phyloP scores from a whole-genome alignment of 2,113 vertebrate genomes.

The Lepus europaeus region DNA sequence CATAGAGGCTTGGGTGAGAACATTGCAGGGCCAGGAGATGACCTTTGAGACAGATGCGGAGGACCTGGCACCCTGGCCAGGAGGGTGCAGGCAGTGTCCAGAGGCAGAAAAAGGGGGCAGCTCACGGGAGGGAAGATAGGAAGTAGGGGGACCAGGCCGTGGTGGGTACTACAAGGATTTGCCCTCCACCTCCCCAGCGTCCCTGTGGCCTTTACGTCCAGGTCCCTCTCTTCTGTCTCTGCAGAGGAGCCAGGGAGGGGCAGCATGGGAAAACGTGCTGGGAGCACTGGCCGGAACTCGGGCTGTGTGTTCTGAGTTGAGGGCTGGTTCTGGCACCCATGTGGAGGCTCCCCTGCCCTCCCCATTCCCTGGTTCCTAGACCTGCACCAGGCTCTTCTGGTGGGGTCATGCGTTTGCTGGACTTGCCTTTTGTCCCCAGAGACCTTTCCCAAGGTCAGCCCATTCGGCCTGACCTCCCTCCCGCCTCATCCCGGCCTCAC shows the following conservation, averaged over 20 bases:
- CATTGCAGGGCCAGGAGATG: background rate
- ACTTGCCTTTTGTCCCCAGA: background rate
- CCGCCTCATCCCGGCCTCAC: no score
- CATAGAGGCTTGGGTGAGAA: background rate
- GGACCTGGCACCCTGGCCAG: fast-evolving
- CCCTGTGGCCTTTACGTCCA: background rate
- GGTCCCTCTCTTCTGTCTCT: background rate
- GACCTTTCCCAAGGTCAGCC: background rate
- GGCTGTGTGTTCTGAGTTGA: no score
- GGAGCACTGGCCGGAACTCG: background rate
- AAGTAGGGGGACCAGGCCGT: background rate
- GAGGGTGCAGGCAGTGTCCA: background rate
- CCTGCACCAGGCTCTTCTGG: background rate
- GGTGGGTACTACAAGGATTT: background rate
- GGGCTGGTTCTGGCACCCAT: no score
- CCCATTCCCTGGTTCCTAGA: no score
- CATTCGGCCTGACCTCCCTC: background rate
- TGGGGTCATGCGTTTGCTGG: no score
- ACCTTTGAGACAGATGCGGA: background rate
- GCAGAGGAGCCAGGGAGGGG: background rate
- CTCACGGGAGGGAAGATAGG: background rate
- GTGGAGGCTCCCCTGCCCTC: no score
- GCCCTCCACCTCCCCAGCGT: no score
- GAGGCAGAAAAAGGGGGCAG: background rate
- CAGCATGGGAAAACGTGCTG: background rate